These are phyloP conservation scores for Ibycter americanus DNA, from an alignment of 2,797 vertebrate genomes.

Conservation along the genomic window DNA sequence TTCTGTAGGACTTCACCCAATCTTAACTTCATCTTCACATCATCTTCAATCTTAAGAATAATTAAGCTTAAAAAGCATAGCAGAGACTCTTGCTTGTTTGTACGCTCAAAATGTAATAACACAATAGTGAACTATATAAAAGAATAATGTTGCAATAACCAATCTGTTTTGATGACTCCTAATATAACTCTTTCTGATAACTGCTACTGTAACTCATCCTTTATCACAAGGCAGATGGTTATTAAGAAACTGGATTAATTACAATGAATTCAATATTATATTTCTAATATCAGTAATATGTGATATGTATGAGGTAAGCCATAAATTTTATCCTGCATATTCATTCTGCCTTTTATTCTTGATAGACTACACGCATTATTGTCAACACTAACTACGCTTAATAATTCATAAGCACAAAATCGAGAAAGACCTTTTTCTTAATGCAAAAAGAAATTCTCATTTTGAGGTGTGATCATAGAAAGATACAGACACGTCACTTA, in stretches of 20 bases:
- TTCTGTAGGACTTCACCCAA: neutral
- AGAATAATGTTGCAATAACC: neutral
- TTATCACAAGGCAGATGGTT: neutral
- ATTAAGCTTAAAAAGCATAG: neutral
- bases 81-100: neutral
- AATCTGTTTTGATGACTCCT: neutral
- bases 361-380: neutral
- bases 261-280: neutral
- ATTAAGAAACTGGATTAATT: neutral
- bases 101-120: neutral
- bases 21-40: neutral
- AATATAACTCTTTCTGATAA: neutral
- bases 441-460: neutral
- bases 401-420: neutral
- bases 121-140: neutral
- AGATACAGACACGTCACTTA: neutral
- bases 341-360: neutral
- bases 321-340: neutral
- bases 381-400: neutral
- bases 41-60: neutral
- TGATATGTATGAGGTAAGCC: neutral
- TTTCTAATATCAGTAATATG: neutral
- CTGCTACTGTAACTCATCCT: neutral
- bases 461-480: neutral
- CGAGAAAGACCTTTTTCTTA: neutral